Conservation (phyloP, 2,113 vertebrate genomes). For the Riparia riparia region DNA sequence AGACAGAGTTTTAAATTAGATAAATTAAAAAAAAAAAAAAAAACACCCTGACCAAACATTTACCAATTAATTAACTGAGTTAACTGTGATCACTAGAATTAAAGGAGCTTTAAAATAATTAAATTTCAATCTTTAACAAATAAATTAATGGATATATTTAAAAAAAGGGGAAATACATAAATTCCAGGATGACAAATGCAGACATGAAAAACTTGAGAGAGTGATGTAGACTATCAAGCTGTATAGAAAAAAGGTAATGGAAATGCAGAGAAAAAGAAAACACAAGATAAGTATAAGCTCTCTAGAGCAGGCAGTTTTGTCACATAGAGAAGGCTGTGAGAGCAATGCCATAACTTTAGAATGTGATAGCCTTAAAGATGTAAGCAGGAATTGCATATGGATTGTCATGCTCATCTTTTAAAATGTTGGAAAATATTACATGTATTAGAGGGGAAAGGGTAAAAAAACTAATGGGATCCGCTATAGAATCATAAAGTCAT, state of each 20-base stretch:
- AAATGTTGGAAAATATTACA: background rate
- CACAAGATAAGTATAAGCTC: background rate
- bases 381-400: background rate
- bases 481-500: background rate
- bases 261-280: background rate
- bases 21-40: background rate
- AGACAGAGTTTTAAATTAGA: background rate
- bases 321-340: background rate
- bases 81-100: background rate
- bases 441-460: background rate
- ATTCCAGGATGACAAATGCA: background rate
- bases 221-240: background rate
- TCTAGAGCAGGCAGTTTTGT: background rate
- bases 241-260: background rate
- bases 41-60: rapidly evolving
- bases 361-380: background rate
- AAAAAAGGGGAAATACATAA: background rate
- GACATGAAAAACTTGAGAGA: background rate
- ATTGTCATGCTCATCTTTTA: background rate
- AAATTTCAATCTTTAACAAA: background rate
- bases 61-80: background rate
- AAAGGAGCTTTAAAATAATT: background rate
- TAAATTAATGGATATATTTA: background rate
- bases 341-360: background rate
- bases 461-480: background rate